Evolutionary conservation across 2,797 vertebrate species (phyloP), one percentile per base, ranked within the genome.

Genomic region (Discoglossus pictus): DNA sequence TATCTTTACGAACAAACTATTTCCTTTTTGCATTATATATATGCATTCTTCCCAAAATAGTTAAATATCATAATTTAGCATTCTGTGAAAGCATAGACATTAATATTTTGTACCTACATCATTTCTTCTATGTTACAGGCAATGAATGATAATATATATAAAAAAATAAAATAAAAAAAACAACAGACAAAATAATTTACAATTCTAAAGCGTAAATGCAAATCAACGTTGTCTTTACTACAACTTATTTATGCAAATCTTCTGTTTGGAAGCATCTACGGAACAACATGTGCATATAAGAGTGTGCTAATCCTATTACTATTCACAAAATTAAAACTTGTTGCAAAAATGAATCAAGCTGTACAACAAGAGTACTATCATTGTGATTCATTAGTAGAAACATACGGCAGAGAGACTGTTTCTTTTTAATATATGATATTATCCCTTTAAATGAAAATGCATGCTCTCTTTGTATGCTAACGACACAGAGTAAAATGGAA

Each of bases 281-380:
- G 2, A 59, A 53, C 61, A 76, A 70, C 76, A 76, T 74, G 53
- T 44, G 61, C 44, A 59, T 7, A 12, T 21, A 71, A 59, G 73
- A 76, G 74, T 59, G 63, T 56, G 66, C 0, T 4, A 63, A 76
- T 67, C 21, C 68, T 69, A n/a, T 55, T 67, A 75, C 67, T 51
- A 50, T 73, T 43, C 15, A 43, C 17, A 59, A 75, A 68, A 68
- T 76, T 78, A 76, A 74, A 62, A 61, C 68, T 75, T 34, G 75
- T 61, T 65, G 72, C 78, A 6, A 50, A n/a, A 46, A 51, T 31
- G 43, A 43, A 9, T 76, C 84, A 84, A 79, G 46, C 66, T 73
- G 52, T 47, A 21, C 56, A 72, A 54, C 23, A 73, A 23, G n/a
- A n/a, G 39, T 76, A 48, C 15, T 68, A 39, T 58, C 48, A 59